phyloP scores from a whole-genome alignment of 1,140 invertebrate genomes.

The Leptopilina clavipes region DNA sequence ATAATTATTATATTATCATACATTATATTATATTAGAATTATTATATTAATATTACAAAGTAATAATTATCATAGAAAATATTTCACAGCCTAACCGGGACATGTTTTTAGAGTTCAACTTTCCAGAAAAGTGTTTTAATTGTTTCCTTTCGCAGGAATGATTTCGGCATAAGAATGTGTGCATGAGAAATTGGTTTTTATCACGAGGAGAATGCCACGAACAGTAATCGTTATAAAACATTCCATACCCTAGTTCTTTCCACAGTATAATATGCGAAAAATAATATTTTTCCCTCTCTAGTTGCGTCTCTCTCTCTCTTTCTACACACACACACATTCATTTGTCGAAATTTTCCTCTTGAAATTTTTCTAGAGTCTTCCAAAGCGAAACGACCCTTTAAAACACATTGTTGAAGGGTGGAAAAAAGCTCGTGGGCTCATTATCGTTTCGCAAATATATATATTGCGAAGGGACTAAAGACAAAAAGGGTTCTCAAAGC shows the following conservation, averaged over 20 bases:
- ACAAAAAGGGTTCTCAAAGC: slow-evolving; percentile 21
- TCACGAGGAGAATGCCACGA: background rate
- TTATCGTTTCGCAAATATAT: slow-evolving; percentile 21
- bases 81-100: no score
- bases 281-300: slow-evolving; percentile 14
- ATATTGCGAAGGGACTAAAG: slow-evolving; percentile 9
- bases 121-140: background rate
- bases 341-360: slow-evolving; percentile 6
- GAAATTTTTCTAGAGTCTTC: slow-evolving; percentile 12
- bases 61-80: no score
- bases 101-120: no score
- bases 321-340: background rate
- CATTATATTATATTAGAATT: no score
- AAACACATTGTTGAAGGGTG: slow-evolving; percentile 7
- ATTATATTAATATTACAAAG: no score
- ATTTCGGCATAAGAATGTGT: background rate
- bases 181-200: background rate
- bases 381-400: slow-evolving; percentile 19
- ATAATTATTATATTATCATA: no score
- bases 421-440: slow-evolving; percentile 22
- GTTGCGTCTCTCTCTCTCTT: no score
- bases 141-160: background rate
- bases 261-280: background rate
- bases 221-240: slow-evolving; percentile 10
- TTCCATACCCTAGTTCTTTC: slow-evolving; percentile 3